Conservation (phyloP, 2,797 vertebrate species). For the Anabas testudineus region DNA sequence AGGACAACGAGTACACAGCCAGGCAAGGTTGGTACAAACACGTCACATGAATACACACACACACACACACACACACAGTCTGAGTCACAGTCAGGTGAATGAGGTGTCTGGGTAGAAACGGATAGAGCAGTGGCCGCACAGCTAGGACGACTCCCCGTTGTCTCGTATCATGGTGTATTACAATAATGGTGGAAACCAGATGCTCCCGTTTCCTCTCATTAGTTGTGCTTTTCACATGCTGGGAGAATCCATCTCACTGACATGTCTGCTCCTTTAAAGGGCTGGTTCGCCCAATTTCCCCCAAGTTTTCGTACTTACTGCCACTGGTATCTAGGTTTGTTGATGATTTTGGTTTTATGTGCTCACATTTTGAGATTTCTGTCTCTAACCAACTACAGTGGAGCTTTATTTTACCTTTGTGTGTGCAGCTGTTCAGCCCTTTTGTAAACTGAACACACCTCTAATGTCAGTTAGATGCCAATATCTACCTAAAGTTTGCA, state of each 20-base stretch:
- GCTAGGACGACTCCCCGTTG: slow-evolving; percentile 32
- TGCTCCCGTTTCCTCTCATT: slow-evolving; percentile 51
- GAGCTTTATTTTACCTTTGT: background rate
- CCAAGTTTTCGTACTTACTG: background rate
- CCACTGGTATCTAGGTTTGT: background rate
- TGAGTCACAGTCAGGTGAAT: slow-evolving; percentile 42
- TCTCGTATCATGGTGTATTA: slow-evolving; percentile 52
- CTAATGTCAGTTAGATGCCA: background rate
- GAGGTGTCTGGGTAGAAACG: slow-evolving; percentile 32
- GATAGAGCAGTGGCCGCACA: slow-evolving; percentile 40
- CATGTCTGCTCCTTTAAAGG: slow-evolving; percentile 15
- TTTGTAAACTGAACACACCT: background rate
- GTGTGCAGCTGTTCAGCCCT: background rate
- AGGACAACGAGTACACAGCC: slow-evolving; percentile 98
- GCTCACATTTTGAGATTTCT: background rate
- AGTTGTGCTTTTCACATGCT: slow-evolving; percentile 37
- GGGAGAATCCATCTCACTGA: slow-evolving; percentile 19
- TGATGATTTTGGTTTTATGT: background rate
- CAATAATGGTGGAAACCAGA: slow-evolving; percentile 63
- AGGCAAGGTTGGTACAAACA: slow-evolving; percentile 89
- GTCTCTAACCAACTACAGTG: too few species aligned
- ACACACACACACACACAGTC: background rate
- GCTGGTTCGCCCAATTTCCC: background rate
- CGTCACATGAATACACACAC: background rate
- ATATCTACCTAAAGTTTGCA: background rate